Evolutionary conservation across 1,140 invertebrate genomes (phyloP).

Genomic region (Globodera ellingtonae): DNA sequence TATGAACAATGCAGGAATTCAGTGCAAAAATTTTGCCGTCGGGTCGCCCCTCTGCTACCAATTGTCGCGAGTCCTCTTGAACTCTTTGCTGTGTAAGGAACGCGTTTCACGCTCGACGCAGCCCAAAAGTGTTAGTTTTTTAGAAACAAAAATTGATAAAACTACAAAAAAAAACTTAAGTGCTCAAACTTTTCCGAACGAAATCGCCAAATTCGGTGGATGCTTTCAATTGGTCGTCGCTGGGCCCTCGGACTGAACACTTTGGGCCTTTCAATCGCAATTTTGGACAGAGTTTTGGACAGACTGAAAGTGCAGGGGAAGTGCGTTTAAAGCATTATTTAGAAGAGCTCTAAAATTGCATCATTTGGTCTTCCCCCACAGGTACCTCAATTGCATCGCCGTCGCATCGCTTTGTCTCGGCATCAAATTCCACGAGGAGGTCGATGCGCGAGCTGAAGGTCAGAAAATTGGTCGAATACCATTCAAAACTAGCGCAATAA

Average conservation of each 20-base stretch:
- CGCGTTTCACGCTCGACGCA: not conserved
- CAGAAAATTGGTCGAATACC: not conserved
- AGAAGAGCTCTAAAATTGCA: not conserved
- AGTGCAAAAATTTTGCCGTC: not conserved
- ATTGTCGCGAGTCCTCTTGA: not conserved
- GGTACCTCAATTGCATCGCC: constrained; percentile 18
- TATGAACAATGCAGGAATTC: not conserved
- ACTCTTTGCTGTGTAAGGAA: not conserved
- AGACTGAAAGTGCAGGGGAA: constrained; percentile 9
- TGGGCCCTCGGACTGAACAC: constrained; percentile 15
- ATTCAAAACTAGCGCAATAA: too few relatives aligned
- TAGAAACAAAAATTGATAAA: not conserved
- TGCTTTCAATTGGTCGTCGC: constrained; percentile 6
- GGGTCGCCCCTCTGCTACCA: not conserved
- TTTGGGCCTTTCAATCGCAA: constrained; percentile 18
- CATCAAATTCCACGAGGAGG: constrained; percentile 23
- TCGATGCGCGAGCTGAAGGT: constrained; percentile 13
- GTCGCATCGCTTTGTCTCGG: constrained; percentile 7
- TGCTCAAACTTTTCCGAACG: not conserved
- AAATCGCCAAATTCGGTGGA: constrained; percentile 15
- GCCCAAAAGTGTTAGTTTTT: not conserved
- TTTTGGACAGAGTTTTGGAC: constrained; percentile 24
- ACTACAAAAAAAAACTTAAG: not conserved
- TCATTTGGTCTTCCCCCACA: not conserved
- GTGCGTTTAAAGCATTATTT: not conserved